These are phyloP conservation scores for Eubasilissa regina DNA, from an alignment of 1,140 invertebrate genomes.

Conservation along the genomic window DNA sequence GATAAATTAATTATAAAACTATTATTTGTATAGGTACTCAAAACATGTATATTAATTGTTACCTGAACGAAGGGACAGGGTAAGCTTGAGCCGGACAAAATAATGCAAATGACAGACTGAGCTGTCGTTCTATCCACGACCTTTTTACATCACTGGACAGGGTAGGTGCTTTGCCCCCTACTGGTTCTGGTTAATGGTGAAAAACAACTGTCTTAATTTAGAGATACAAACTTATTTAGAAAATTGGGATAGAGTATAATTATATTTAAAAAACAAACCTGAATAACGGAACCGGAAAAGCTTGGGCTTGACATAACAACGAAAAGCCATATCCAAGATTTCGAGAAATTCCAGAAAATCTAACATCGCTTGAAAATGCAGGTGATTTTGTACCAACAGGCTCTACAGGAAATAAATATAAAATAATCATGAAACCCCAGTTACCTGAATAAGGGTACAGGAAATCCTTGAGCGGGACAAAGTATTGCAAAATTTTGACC, in stretches of 20 bases:
- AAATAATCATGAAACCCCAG: constrained; percentile 57
- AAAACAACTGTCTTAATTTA: constrained; percentile 25
- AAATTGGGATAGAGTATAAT: constrained; percentile 81
- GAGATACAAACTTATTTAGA: constrained; percentile 69
- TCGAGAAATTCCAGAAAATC: constrained; percentile 74
- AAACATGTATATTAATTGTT: constrained; percentile 67
- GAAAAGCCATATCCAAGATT: constrained; percentile 74
- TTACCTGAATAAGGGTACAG: constrained; percentile 72
- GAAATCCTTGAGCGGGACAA: constrained; percentile 72
- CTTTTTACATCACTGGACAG: constrained; percentile 74
- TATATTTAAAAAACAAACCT: constrained; percentile 69
- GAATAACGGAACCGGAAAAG: constrained; percentile 77
- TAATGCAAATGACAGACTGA: constrained; percentile 70
- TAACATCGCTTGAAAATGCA: constrained; percentile 77
- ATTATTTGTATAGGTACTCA: too few relatives aligned
- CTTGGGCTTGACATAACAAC: constrained; percentile 82
- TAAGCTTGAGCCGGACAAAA: constrained; percentile 80
- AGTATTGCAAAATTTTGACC: constrained; percentile 68
- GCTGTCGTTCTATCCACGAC: constrained; percentile 64
- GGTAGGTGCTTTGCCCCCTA: constrained; percentile 76
- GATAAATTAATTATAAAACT: constrained; percentile 13
- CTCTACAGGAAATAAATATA: constrained; percentile 70
- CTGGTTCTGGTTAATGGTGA: constrained; percentile 71
- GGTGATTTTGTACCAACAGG: constrained; percentile 82
- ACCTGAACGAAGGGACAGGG: constrained; percentile 82